phyloP scores from a whole-genome alignment of 2,888 invertebrate species.

The Altica lythri region DNA sequence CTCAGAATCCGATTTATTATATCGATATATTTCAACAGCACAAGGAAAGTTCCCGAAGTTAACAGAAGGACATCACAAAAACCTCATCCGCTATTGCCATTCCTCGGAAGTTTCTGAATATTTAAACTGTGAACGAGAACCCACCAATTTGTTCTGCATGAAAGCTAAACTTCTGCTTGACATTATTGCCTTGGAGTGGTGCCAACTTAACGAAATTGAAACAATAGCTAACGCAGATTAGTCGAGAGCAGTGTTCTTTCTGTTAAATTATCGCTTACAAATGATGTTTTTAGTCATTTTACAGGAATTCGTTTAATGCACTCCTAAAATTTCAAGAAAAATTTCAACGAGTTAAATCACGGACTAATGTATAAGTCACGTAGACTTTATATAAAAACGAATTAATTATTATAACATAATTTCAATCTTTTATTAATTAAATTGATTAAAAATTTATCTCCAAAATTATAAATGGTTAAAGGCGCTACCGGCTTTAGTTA shows the following conservation, averaged over 20 bases:
- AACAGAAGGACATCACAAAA: slow-evolving; percentile 37
- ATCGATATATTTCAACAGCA: slow-evolving; percentile 7
- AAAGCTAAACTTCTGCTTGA: slow-evolving; percentile 52
- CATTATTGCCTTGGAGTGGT: slow-evolving; percentile 52
- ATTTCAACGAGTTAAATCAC: not conserved
- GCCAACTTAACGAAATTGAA: slow-evolving; percentile 55
- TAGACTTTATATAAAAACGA: too few relatives aligned
- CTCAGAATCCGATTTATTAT: slow-evolving; percentile 9
- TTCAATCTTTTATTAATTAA: too few relatives aligned
- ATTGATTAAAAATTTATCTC: too few relatives aligned
- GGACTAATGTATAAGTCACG: too few relatives aligned
- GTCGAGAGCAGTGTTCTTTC: slow-evolving; percentile 36
- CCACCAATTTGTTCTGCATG: slow-evolving; percentile 54
- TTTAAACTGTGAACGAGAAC: slow-evolving; percentile 49
- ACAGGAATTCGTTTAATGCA: not conserved
- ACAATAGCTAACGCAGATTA: slow-evolving; percentile 53
- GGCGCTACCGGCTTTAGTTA: too few relatives aligned
- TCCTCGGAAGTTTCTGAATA: slow-evolving; percentile 48
- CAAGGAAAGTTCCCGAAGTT: slow-evolving; percentile 14
- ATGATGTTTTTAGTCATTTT: slow-evolving; percentile 18
- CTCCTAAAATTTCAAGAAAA: too few relatives aligned
- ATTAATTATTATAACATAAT: too few relatives aligned
- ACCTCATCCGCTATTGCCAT: slow-evolving; percentile 37
- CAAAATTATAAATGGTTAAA: too few relatives aligned
- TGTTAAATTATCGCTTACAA: slow-evolving; percentile 26